Conservation (phyloP, 2,797 vertebrate genomes). For the Periophthalmus magnuspinnatus region DNA sequence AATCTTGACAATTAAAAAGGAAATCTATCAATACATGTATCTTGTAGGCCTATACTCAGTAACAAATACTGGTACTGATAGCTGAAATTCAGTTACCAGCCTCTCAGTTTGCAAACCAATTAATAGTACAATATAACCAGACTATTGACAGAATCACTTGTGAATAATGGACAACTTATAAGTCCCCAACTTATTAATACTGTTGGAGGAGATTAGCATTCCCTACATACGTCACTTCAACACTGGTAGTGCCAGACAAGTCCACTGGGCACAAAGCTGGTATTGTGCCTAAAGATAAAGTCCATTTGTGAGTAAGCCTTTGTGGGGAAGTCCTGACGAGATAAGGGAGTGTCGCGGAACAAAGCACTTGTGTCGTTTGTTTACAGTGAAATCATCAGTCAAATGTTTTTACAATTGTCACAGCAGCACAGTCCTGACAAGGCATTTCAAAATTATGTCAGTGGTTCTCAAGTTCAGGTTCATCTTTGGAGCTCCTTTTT, state of each 20-base stretch:
- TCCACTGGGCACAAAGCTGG: slow-evolving; percentile 81
- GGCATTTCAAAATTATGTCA: slow-evolving; percentile 26
- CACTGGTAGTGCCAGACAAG: slow-evolving; percentile 80
- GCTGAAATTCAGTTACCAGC: no score
- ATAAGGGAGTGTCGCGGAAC: slow-evolving; percentile 77
- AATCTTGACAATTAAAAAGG: no score
- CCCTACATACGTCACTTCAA: slow-evolving; percentile 71
- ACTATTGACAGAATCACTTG: neutral
- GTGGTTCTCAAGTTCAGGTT: neutral
- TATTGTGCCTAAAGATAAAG: slow-evolving; percentile 87
- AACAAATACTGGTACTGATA: no score
- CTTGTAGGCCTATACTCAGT: neutral
- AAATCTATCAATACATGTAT: neutral
- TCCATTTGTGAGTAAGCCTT: slow-evolving; percentile 75
- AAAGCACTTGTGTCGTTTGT: slow-evolving; percentile 65
- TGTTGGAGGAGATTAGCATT: slow-evolving; percentile 44
- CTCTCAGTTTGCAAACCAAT: neutral
- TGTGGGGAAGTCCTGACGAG: slow-evolving; percentile 75
- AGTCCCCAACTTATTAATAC: slow-evolving; percentile 19
- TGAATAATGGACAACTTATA: neutral
- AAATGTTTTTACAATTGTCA: slow-evolving; percentile 37
- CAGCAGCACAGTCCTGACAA: slow-evolving; percentile 19
- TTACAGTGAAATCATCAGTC: slow-evolving; percentile 46
- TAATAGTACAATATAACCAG: neutral
- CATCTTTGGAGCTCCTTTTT: neutral